Conservation (phyloP, 1,140 invertebrate genomes). For the Neuroterus valhalla region DNA sequence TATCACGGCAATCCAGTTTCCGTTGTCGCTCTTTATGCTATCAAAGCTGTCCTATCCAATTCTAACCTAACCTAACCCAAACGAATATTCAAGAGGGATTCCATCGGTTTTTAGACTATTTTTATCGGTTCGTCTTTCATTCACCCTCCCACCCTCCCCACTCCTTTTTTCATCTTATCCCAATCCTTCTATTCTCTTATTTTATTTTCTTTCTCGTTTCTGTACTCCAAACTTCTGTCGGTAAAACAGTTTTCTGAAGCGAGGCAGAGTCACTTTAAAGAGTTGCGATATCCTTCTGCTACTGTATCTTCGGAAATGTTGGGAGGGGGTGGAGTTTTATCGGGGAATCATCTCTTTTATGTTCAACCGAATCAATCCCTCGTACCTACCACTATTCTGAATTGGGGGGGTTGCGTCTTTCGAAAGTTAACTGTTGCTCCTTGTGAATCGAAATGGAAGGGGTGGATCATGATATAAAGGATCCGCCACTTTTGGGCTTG, state of each 20-base stretch:
- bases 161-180: too few species aligned
- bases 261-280: slow-evolving; percentile 10
- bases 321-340: not conserved
- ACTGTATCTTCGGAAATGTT: not conserved
- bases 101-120: not conserved
- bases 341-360: slow-evolving; percentile 6
- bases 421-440: not conserved
- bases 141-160: not conserved
- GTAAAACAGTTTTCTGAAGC: slow-evolving; percentile 5
- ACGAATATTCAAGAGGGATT: too few species aligned
- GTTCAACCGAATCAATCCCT: slow-evolving; percentile 6
- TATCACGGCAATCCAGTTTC: too few species aligned
- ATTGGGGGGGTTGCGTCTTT: not conserved
- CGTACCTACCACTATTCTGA: not conserved
- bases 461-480: too few species aligned
- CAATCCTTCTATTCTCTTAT: not conserved
- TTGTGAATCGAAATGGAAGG: too few species aligned
- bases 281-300: not conserved
- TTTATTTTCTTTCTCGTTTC: not conserved
- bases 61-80: too few species aligned
- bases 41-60: too few species aligned
- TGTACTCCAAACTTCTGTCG: slow-evolving; percentile 14
- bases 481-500: too few species aligned
- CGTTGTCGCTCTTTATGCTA: too few species aligned
- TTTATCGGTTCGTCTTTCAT: not conserved